Conservation (phyloP, 1,140 invertebrate genomes). For the Cotesia typhae region DNA sequence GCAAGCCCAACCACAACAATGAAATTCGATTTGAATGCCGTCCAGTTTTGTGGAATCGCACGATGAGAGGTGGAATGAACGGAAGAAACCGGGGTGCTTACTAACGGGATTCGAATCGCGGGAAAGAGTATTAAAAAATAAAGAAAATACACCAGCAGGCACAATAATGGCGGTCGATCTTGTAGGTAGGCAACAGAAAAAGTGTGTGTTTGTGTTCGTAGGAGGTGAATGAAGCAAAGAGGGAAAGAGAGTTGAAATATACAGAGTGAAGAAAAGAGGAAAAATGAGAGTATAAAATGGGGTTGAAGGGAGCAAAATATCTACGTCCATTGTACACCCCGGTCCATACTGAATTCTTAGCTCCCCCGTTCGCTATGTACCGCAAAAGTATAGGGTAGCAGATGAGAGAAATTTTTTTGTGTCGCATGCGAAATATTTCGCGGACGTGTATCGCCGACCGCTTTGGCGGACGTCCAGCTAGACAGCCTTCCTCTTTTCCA, state of each 20-base stretch:
- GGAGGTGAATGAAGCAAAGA: not conserved
- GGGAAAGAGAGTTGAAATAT: not conserved
- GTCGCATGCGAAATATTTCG: conserved; percentile 34
- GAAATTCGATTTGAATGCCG: conserved; percentile 25
- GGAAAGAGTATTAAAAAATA: not conserved
- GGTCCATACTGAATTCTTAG: conserved; percentile 23
- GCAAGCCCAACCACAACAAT: conserved; percentile 12
- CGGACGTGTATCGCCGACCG: conserved; percentile 25
- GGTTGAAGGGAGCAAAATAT: conserved; percentile 10
- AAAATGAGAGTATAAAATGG: not conserved
- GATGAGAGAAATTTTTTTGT: conserved; percentile 18
- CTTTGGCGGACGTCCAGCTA: conserved; percentile 31
- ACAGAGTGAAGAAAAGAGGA: not conserved
- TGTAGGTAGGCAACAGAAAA: no score
- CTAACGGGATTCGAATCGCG: no score
- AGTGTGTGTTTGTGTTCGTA: no score
- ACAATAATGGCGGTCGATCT: not conserved
- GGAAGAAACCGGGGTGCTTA: no score
- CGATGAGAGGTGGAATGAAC: no score
- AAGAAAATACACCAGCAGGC: conserved; percentile 11
- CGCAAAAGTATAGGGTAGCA: conserved; percentile 10
- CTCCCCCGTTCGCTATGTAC: no score
- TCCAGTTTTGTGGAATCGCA: conserved; percentile 16
- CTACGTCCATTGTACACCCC: conserved; percentile 12
- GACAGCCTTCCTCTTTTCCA: conserved; percentile 6